Evolutionary conservation across 2,113 vertebrate genomes (phyloP), one percentile per base, ranked within the genome.

Genomic region (Fulica atra): DNA sequence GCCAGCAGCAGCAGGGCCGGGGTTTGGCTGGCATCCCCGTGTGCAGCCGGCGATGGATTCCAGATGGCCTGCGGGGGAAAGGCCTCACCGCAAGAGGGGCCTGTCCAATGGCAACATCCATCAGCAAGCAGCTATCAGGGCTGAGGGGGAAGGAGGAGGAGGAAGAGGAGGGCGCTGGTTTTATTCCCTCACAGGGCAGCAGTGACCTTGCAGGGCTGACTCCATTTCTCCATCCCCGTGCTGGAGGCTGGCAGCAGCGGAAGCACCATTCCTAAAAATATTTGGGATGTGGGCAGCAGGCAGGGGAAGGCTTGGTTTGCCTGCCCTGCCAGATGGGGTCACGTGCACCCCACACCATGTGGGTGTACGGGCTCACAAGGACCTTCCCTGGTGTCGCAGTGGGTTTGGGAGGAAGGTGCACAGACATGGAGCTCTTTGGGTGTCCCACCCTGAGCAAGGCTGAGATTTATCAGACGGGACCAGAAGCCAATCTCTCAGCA

Each of bases 21-120:
- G 81, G 42, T 7, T 77, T 95, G 95, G 94, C 95, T 3, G 17
- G 13, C 0, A 2, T 63, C 77, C 42, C 78, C 3, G 20, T 5
- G 20, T 13, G 15, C 76, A 73, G 71, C n/a, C 56, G 25, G 65
- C 13, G 71, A 97, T 95, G 73, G 85, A 73, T 97, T 96, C 97
- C 97, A 97, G 97, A 96, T 65, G 66, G 92, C 85, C 44, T 46
- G 44, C 44, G 44, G 44, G 44, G 44, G 17, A 46, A 19, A 1
- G 65, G 24, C 26, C 95, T 92, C 14, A 9, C 78, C 9, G 51
- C 51, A 33, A 24, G 48, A 61, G 82, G 40, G 77, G 33, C 82
- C 69, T 2, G 1, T 92, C 97, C 97, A 97, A 97, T 92, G 94
- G 92, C 96, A 96, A 97, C 94, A 97, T 88, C 96, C 26, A 1